Evolutionary conservation across 2,888 invertebrate genomes (phyloP), one percentile per base, ranked within the genome.

Genomic region (Melanotus villosus): DNA sequence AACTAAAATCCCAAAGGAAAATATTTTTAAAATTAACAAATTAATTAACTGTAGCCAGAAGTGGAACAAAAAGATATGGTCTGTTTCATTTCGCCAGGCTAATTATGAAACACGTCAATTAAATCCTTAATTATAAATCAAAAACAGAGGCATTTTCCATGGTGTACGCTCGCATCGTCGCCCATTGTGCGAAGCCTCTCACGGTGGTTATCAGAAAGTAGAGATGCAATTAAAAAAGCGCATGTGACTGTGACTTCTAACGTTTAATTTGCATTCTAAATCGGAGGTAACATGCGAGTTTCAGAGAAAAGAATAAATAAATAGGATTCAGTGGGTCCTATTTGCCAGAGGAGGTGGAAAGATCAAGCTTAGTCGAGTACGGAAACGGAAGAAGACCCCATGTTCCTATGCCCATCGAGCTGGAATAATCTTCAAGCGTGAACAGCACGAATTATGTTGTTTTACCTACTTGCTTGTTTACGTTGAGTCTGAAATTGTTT

Each of bases 361-460:
- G 47, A 66, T 60, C 59, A 38, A 52, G n/a, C 14, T n/a, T n/a
- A 14, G 59, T 36, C 14, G 19, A 34, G 41, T 47, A 19, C 43
- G 67, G 62, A 68, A 68, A 68, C 57, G 64, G 64, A 68, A 67
- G 62, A 60, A 68, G 34, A 41, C 58, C n/a, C 62, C 68, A 52
- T 32, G 47, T 59, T 64, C 64, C 57, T 68, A 54, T 26, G 19
- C 26, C 41, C 68, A 64, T 45, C 68, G 23, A 34, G 26, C 47
- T 58, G 68, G 68, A 68, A 68, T 68, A 58, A 63, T 57, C 58
- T 68, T 43, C 23, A 34, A 68, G 68, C 68, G 62, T 63, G 45
- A 63, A 68, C 60, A 59, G 58, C 38, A 59, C 50, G 52, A 52
- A 18, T 66, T 66, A 66, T 41, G 52, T 57, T 57, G 26, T 65